Evolutionary conservation across 2,888 invertebrate species (phyloP).

Genomic region (Therioaphis trifolii): DNA sequence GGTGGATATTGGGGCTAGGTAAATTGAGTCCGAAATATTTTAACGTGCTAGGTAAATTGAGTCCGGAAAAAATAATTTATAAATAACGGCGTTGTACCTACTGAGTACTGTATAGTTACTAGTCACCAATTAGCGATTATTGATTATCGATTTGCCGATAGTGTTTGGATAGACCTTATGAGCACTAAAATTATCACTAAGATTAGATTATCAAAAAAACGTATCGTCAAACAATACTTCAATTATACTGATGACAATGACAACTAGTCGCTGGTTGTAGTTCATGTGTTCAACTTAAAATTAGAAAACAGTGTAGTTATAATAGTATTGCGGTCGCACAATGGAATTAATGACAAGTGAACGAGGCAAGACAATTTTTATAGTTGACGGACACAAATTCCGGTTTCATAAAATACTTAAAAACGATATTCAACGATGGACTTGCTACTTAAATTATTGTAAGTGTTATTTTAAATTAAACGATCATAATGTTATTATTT

Average conservation of each 20-base stretch:
- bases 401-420: not conserved
- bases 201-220: not conserved
- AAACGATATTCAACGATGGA: not conserved
- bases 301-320: too few relatives aligned
- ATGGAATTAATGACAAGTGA: not conserved
- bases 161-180: slow-evolving; percentile 1
- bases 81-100: too few relatives aligned
- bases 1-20: too few relatives aligned
- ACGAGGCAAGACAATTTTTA: not conserved
- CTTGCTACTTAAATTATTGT: not conserved
- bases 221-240: slow-evolving; percentile 4
- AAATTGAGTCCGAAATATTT: too few relatives aligned
- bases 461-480: not conserved
- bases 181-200: slow-evolving; percentile 5
- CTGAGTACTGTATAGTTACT: not conserved
- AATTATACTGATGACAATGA: not conserved
- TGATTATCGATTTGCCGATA: not conserved
- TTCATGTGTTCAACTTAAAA: too few relatives aligned
- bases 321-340: too few relatives aligned
- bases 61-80: too few relatives aligned
- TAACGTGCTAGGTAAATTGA: too few relatives aligned
- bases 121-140: slow-evolving; percentile 5
- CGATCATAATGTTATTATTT: not conserved
- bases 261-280: not conserved
- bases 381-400: not conserved